These are phyloP conservation scores for Hylomyscus alleni DNA, from an alignment of 2,797 vertebrate species.

Conservation along the genomic window DNA sequence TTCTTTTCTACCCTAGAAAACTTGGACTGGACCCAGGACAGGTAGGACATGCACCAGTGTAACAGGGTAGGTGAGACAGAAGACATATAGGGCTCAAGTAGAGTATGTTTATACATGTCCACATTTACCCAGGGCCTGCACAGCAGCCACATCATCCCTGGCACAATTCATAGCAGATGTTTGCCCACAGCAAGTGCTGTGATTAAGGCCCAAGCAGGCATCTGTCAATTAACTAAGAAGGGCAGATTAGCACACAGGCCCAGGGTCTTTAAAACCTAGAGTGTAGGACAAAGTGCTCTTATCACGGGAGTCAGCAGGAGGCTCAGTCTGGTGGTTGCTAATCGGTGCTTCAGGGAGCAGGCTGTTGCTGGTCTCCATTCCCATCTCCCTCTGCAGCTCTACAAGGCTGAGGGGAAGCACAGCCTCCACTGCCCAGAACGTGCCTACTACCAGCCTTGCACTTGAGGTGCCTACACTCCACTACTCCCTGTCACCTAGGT, in stretches of 20 bases:
- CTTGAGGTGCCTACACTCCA: too few species aligned
- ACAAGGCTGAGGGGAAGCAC: neutral
- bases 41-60: neutral
- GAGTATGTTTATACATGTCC: constrained; percentile 19
- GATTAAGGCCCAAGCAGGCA: neutral
- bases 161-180: constrained; percentile 67
- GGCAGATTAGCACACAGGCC: constrained; percentile 85
- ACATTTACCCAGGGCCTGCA: neutral
- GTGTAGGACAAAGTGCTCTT: constrained; percentile 91
- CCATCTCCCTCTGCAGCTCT: neutral
- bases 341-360: neutral
- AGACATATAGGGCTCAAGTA: neutral
- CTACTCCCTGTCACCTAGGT: neutral
- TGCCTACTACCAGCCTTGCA: neutral
- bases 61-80: neutral
- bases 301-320: constrained; percentile 86
- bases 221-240: constrained; percentile 88
- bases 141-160: neutral
- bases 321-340: constrained; percentile 76
- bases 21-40: neutral
- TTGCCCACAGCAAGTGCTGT: neutral
- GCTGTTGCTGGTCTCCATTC: neutral
- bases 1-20: neutral
- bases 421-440: neutral
- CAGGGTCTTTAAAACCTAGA: constrained; percentile 81